phyloP scores from a whole-genome alignment of 2,797 vertebrate genomes.

The Crax fasciolata region DNA sequence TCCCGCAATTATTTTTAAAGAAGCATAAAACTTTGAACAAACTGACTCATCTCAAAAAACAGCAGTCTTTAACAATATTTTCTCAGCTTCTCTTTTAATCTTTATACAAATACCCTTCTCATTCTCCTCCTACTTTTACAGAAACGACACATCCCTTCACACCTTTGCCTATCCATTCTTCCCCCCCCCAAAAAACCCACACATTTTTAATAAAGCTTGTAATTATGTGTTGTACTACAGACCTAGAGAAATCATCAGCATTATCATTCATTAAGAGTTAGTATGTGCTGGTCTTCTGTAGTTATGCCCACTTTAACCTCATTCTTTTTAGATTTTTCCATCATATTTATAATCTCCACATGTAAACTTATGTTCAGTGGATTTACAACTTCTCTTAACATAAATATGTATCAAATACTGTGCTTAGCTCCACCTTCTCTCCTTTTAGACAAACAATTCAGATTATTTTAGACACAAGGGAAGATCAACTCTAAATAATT shows the following conservation, averaged over 20 bases:
- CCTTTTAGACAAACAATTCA: background rate
- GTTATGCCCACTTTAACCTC: background rate
- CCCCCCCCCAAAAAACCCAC: background rate
- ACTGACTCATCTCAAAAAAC: background rate
- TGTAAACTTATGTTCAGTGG: background rate
- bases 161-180: conserved; percentile 37
- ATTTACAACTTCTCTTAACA: background rate
- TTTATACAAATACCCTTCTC: background rate
- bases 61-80: background rate
- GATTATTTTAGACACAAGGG: background rate
- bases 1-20: background rate
- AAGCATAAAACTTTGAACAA: conserved; percentile 7
- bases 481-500: background rate
- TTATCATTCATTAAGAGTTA: background rate
- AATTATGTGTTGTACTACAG: background rate
- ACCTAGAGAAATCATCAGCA: background rate
- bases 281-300: background rate
- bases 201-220: background rate
- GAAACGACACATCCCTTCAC: conserved; percentile 37
- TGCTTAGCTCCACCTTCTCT: background rate
- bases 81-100: background rate
- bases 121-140: conserved; percentile 36
- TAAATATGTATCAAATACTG: background rate
- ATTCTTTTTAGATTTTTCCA: background rate
- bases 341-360: background rate